phyloP scores from a whole-genome alignment of 92 coral and sea anemone genomes.

The Blastomussa wellsi region DNA sequence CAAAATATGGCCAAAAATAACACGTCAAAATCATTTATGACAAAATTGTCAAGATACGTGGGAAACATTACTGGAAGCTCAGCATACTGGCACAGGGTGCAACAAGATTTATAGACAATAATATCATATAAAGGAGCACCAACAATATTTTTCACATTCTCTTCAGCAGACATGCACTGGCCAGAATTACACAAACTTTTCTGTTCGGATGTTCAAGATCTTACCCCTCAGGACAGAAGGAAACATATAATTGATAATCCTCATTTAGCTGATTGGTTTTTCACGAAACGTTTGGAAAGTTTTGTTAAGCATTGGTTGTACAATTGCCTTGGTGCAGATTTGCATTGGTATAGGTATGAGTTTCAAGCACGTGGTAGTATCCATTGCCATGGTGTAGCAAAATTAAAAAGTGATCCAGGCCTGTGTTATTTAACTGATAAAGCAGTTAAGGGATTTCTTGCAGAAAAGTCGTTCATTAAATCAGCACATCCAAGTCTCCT shows the following conservation, averaged over 20 bases:
- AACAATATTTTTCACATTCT: slow-evolving; percentile 57
- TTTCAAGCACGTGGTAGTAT: slow-evolving; percentile 64
- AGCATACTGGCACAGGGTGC: slow-evolving; percentile 47
- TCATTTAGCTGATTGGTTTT: slow-evolving; percentile 62
- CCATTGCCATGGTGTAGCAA: slow-evolving; percentile 64
- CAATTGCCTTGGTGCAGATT: slow-evolving; percentile 38
- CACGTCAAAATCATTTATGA: slow-evolving; percentile 40
- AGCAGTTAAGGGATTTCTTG: slow-evolving; percentile 59
- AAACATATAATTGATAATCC: slow-evolving; percentile 61
- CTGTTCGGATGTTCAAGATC: slow-evolving; percentile 33
- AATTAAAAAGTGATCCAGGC: slow-evolving; percentile 63
- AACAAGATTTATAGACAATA: slow-evolving; percentile 43
- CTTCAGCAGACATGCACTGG: slow-evolving; percentile 65
- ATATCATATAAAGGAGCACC: slow-evolving; percentile 14
- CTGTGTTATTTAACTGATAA: slow-evolving; percentile 57
- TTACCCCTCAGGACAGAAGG: slow-evolving; percentile 43
- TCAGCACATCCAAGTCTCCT: slow-evolving; percentile 13
- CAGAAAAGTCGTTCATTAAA: slow-evolving; percentile 36
- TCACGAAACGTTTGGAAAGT: slow-evolving; percentile 47
- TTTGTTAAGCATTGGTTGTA: slow-evolving; percentile 59
- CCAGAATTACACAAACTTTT: too few relatives aligned
- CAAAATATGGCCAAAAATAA: slow-evolving; percentile 45
- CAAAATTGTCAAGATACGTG: slow-evolving; percentile 46
- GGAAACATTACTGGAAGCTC: slow-evolving; percentile 46
- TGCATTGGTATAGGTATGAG: slow-evolving; percentile 64